Base-by-base conservation (phyloP, 1,140 invertebrate genomes). In the Drosophila tani region DNA sequence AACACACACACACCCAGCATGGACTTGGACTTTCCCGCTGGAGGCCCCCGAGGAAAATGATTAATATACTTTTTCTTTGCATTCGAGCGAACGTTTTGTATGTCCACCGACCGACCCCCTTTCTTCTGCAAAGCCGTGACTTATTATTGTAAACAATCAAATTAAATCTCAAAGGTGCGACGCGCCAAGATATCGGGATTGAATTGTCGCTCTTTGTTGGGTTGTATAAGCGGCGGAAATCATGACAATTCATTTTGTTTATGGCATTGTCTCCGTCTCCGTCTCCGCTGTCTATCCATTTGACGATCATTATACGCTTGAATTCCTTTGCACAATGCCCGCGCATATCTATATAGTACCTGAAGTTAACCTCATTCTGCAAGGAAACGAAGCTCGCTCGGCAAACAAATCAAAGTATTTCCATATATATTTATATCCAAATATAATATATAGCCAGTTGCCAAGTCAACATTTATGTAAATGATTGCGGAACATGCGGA, bases 231-330 rank as follows among this genome's bases (percentile, higher is more conserved):
- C 76, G 81, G 76, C 83, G 83, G 80, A 86, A 86, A 88, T 86
- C 70, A 83, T 83, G 84, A 80, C 83, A 86, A 83, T 88, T 79
- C 68, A 73, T 79, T 88, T 77, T 62, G 66, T 80, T 80, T 88
- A 86, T 87, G 80, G 82, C 71, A 79, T 88, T 86, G 82, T 82
- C 82, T 82, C 47, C 67, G 53, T 82, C 82, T 82, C 47, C 67
- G 53, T 82, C 82, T 82, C 47, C 67, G 53, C 51, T 69, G 57
- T 75, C 51, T 51, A 75, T 58, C 70, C 73, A 55, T 66, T 55
- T 57, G 74, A 76, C 75, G 66, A 79, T 86, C 73, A 82, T 86
- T 75, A 78, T 66, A 67, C 79, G 75, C 84, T 85, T 86, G 74
- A 78, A 76, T 86, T 62, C 67, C 79, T 82, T 65, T 66, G 51